Evolutionary conservation across 2,888 invertebrate species (phyloP), one percentile per base, ranked within the genome.

Genomic region (Torymus texanus): DNA sequence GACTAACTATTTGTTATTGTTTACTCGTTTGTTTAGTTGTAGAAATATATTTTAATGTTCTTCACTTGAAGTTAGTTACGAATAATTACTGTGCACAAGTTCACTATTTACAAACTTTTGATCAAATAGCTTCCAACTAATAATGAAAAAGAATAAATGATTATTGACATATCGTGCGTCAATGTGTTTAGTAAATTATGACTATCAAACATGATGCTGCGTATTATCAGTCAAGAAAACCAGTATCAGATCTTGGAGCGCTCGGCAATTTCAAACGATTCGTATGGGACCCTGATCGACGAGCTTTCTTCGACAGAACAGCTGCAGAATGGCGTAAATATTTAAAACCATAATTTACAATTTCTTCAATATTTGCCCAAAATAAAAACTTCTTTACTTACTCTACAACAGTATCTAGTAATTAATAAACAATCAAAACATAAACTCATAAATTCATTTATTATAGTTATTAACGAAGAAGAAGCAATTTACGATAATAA

Each of bases 321-420:
- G 75, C 75, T 0, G 83, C 77, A 55, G 88, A 89, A 82, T 90
- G 89, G 89, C 86, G 90, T 89, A 85, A 85, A 21, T 14, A 21
- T 11, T 0, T 41, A 41, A 41, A 8, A 41, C 8, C 8, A 41
- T 41, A 41, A 41, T 41, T 8, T 41, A 8, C 41, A 5, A 41
- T 41, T 8, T 41, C 41, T 0, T 41, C 8, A 8, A 41, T 41
- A 41, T 41, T 8, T 41, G 41, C 8, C 41, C 10, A 8, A 41
- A 41, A 41, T 5, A 41, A 41, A 41, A 1, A 41, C 8, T 41
- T 5, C 41, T 41, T 41, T 41, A 41, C 5, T 41, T 41, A 41
- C 8, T 8, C 41, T 8, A 41, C 5, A 41, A 8, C 10, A 8
- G 41, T 41, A 41, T 41, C 41, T 41, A 41, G 41, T 41, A 41